These are phyloP conservation scores for Arge pagana DNA, from an alignment of 2,888 invertebrate species.

Conservation along the genomic window DNA sequence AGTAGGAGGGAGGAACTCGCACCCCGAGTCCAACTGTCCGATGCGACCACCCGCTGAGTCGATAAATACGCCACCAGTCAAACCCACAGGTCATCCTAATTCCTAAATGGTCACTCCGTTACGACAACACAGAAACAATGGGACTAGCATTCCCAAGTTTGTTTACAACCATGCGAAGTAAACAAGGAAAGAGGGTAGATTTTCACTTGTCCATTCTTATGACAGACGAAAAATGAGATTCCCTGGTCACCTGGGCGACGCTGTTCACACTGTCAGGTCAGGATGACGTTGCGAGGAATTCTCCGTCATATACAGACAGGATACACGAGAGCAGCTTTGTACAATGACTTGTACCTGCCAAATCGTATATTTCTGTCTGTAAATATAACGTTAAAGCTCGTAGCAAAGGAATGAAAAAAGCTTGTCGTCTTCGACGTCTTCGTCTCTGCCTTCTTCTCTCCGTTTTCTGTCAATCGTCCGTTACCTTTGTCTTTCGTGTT, in stretches of 20 bases:
- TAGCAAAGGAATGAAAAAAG: not conserved
- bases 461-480: not conserved
- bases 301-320: not conserved
- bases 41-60: slow-evolving; percentile 26
- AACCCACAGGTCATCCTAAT: slow-evolving; percentile 44
- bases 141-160: slow-evolving; percentile 22
- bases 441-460: no score
- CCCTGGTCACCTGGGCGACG: not conserved
- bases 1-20: not conserved
- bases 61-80: slow-evolving; percentile 50
- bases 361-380: not conserved
- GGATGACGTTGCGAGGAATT: slow-evolving; percentile 11
- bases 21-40: slow-evolving; percentile 12
- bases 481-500: not conserved
- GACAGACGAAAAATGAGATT: not conserved
- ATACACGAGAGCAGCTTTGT: no score
- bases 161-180: slow-evolving; percentile 22
- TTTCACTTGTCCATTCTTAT: no score
- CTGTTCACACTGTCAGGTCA: slow-evolving; percentile 3
- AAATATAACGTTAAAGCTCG: not conserved
- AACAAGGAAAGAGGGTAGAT: slow-evolving; percentile 15
- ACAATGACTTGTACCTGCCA: not conserved
- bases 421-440: not conserved
- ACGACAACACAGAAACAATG: slow-evolving; percentile 30
- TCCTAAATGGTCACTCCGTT: slow-evolving; percentile 25